These are phyloP conservation scores for Zoanthus sansibaricus DNA, from an alignment of 92 coral and sea anemone genomes.

Conservation along the genomic window DNA sequence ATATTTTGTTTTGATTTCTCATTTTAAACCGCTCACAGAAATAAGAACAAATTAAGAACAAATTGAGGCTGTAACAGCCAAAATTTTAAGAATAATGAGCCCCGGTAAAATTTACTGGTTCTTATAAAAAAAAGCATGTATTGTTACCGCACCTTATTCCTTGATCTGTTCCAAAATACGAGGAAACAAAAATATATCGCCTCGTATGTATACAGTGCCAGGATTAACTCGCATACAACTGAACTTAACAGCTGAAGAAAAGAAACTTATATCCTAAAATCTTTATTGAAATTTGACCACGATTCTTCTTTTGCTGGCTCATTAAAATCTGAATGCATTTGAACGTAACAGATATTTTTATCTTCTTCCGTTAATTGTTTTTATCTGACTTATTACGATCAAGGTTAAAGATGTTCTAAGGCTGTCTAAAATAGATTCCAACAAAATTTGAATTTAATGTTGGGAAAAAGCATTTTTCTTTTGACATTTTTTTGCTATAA, in stretches of 20 bases:
- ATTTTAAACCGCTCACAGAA: no score
- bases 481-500: neutral
- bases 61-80: no score
- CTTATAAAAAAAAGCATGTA: no score
- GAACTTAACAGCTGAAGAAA: neutral
- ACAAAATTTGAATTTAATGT: neutral
- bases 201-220: neutral
- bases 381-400: slow-evolving; percentile 6
- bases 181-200: no score
- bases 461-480: neutral
- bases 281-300: slow-evolving; percentile 21
- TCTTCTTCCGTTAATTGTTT: slow-evolving; percentile 27
- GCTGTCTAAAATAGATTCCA: neutral
- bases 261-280: slow-evolving; percentile 8
- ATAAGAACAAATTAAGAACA: no score
- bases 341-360: neutral
- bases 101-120: no score
- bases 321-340: slow-evolving; percentile 18
- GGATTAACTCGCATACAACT: neutral
- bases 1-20: no score
- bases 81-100: no score
- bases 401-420: neutral
- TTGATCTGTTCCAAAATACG: no score
- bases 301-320: slow-evolving; percentile 2
- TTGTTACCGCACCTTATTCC: no score